phyloP scores from a whole-genome alignment of 2,797 vertebrate species.

The Brachyrhaphis roseni region DNA sequence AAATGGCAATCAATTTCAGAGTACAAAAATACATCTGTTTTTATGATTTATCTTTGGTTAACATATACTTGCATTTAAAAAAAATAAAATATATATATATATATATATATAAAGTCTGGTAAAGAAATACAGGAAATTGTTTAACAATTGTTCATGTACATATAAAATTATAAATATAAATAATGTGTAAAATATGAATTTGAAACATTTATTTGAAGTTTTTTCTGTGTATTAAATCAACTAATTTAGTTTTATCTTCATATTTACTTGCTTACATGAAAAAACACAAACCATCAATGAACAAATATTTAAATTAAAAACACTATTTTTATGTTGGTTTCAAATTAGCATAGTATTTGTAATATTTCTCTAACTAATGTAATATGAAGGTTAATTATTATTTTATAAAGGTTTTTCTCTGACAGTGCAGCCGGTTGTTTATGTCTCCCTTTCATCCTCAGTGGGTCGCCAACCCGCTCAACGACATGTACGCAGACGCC shows the following conservation, averaged over 20 bases:
- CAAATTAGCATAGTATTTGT: background rate
- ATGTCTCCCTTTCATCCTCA: slow-evolving; percentile 48
- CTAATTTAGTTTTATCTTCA: background rate
- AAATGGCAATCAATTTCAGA: background rate
- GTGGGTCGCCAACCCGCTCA: slow-evolving; percentile 96
- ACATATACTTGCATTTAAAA: background rate
- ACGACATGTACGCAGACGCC: slow-evolving; percentile 96
- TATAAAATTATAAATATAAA: background rate
- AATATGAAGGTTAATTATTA: background rate
- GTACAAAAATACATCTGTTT: background rate
- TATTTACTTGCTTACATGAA: background rate
- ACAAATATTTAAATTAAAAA: background rate
- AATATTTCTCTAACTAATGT: background rate
- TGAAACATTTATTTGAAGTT: background rate
- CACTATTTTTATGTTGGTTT: background rate
- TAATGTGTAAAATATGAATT: background rate
- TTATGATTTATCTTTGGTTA: background rate
- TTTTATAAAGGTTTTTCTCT: background rate
- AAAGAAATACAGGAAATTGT: background rate
- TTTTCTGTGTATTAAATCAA: no score
- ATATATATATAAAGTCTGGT: background rate
- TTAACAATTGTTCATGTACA: no score
- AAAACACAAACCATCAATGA: background rate
- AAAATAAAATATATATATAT: background rate
- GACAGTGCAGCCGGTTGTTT: background rate